Base-by-base conservation (phyloP, 2,888 invertebrate species). In the Liopterus haemorrhoidalis region DNA sequence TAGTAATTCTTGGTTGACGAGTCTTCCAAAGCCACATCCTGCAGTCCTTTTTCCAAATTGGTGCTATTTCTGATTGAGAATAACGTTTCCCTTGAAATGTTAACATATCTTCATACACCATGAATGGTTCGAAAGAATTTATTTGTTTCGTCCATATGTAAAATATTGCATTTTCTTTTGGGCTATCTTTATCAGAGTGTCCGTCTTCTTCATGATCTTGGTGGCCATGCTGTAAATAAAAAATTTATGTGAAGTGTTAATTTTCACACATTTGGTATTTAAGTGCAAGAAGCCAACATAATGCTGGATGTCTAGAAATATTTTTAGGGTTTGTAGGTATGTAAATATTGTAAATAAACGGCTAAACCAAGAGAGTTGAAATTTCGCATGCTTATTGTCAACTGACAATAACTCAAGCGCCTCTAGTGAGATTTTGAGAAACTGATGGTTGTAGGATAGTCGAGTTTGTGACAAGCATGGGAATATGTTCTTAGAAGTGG, bases 21-120 rank as follows among this genome's bases (percentile, higher is more conserved):
- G 35, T 44, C 24, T 75, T 75, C 74, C 74, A 82, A 41, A 82
- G 64, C 71, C 81, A 82, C 70, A 73, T 81, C 56, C 82, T 69
- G 51, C 80, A 81, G 57, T 82, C 82, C 61, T 82, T 82, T 59
- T 81, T 82, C 80, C 81, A 82, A 48, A 74, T 71, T 57, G 71
- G 72, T 1, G 81, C 79, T 46, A 82, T 78, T 58, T 81, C 75
- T 37, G 65, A 71, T 1, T 75, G 66, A 11, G 73, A 70, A 55
- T 77, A 75, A 52, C 64, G 68, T 48, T 70, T 73, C 2, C 80
- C 81, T 59, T 78, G 72, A 48, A 73, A 69, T 32, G 62, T 69
- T 11, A 77, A 64, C 30, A 74, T 71, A 38, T 74, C 73, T n/a
- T 74, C 72, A 3, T 71, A 64, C 9, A 77, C 73, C 12, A 73